These are phyloP conservation scores for Falco rusticolus DNA, from an alignment of 2,797 vertebrate genomes.

Conservation along the genomic window DNA sequence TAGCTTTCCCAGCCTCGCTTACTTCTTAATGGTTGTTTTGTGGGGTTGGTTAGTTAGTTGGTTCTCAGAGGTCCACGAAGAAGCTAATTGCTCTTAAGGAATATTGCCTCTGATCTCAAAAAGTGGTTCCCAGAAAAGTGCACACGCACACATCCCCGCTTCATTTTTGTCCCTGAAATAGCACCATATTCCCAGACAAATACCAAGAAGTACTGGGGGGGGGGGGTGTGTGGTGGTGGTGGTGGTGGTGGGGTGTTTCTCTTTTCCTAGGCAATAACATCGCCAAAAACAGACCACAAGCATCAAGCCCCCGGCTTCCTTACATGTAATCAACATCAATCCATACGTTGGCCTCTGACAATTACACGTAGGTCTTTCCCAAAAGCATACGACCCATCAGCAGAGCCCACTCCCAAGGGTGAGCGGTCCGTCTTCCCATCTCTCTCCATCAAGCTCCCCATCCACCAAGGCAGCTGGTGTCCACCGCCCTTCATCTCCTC, in stretches of 20 bases:
- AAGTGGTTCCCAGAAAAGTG: background rate
- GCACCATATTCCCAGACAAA: background rate
- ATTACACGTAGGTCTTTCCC: no score
- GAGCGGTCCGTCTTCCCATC: accelerated
- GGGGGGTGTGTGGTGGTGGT: no score
- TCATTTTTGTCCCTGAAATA: background rate
- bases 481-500: no score
- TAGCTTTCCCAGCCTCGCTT: background rate
- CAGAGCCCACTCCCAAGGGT: background rate
- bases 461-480: accelerated
- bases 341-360: accelerated
- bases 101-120: background rate
- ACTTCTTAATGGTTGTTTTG: background rate
- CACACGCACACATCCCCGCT: no score
- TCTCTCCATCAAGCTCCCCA: no score
- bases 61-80: background rate
- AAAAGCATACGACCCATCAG: no score
- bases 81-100: background rate
- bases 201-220: background rate
- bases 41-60: background rate
- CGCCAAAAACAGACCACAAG: no score
- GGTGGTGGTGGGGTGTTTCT: no score
- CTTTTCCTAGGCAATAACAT: background rate
- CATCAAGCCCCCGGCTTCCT: no score
- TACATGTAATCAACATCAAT: no score